A percentile compares a stretch with the other conserved stretches of the same genome.
Conservation (phyloP, 2,113 vertebrate species). For the Saguinus imperator region DNA sequence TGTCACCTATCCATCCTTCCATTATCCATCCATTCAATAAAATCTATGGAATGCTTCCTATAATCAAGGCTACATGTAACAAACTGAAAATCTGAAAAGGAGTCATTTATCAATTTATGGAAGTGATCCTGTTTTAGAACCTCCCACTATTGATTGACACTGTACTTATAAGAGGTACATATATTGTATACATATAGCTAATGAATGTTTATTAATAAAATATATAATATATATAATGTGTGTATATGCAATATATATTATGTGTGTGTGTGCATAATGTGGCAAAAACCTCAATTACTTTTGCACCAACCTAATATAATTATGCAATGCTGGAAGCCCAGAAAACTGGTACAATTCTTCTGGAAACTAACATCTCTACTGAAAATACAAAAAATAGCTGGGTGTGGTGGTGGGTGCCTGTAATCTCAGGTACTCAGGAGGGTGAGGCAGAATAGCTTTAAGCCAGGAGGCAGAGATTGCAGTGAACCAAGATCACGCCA, state of each 20-base stretch:
- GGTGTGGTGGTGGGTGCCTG: background rate
- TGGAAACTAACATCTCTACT: background rate
- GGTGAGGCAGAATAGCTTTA: background rate
- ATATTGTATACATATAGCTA: background rate
- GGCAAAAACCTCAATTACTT: too few species aligned
- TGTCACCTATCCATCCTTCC: background rate
- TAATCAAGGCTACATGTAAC: background rate
- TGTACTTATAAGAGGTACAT: background rate
- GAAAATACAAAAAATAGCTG: background rate
- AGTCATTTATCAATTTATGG: background rate
- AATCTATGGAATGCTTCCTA: background rate
- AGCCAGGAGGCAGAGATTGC: background rate
- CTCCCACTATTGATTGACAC: background rate
- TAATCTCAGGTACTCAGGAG: background rate
- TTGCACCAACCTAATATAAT: background rate
- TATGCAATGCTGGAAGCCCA: background rate
- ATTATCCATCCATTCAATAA: background rate
- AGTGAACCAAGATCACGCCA: background rate
- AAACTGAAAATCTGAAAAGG: background rate
- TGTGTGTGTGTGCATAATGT: too few species aligned
- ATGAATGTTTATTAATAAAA: background rate
- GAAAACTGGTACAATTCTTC: background rate
- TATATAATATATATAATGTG: too few species aligned
- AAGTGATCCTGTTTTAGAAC: background rate
- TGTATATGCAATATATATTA: too few species aligned